phyloP scores from a whole-genome alignment of 1,140 invertebrate genomes.

The Pseudomyrmex dendroicus region DNA sequence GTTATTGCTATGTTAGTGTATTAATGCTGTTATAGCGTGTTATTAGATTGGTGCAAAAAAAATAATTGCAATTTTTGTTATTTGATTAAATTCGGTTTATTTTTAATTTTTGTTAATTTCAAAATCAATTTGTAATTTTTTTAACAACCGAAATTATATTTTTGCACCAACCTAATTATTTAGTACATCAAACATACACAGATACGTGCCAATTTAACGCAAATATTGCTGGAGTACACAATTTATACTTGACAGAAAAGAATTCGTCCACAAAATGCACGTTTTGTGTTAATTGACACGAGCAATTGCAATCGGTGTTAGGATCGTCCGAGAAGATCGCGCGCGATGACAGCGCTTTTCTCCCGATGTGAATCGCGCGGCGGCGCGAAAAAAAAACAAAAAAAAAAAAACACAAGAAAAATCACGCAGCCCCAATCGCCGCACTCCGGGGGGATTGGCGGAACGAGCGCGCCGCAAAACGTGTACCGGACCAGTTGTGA shows the following conservation, averaged over 20 bases:
- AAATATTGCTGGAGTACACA: no score
- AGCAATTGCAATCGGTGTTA: not conserved
- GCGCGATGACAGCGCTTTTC: slow-evolving; percentile 19
- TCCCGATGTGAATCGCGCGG: slow-evolving; percentile 43
- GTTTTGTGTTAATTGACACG: slow-evolving; percentile 22
- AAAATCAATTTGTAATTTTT: no score
- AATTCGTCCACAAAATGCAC: not conserved
- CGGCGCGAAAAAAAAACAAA: slow-evolving; percentile 8
- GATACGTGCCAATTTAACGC: no score
- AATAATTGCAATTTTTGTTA: no score
- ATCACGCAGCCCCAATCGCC: slow-evolving; percentile 44
- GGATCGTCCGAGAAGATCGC: slow-evolving; percentile 1
- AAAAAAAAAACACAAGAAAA: slow-evolving; percentile 11
- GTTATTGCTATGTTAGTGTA: no score
- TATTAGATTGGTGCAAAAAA: no score
- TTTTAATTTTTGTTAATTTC: no score
- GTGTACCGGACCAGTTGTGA: slow-evolving; percentile 71
- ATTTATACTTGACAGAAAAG: not conserved
- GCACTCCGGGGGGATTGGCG: slow-evolving; percentile 29
- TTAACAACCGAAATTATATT: no score
- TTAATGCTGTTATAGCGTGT: no score
- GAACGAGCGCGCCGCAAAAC: slow-evolving; percentile 62
- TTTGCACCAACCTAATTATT: no score
- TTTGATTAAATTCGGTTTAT: no score
- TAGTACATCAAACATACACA: no score